Conservation (phyloP, 2,888 invertebrate species). For the Lottia gigantea region DNA sequence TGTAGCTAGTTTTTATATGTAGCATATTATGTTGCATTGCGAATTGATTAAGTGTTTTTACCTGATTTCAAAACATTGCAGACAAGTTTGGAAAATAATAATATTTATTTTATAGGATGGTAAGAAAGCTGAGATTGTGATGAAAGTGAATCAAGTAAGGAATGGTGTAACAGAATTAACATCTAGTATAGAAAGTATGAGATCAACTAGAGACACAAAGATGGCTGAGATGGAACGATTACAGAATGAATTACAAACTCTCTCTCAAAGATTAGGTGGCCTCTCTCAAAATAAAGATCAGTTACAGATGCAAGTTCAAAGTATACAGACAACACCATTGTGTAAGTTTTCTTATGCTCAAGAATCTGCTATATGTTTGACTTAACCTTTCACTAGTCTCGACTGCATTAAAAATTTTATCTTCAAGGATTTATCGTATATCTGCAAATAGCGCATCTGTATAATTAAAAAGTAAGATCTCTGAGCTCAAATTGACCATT, state of each 20-base stretch:
- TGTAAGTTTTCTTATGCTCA: slow-evolving; percentile 49
- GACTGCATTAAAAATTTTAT: no score
- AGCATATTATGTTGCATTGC: no score
- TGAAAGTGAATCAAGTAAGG: slow-evolving; percentile 83
- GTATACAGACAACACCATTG: slow-evolving; percentile 58
- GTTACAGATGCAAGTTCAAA: slow-evolving; percentile 60
- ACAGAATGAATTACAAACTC: slow-evolving; percentile 59
- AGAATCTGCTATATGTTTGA: no score
- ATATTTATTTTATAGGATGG: slow-evolving; percentile 71
- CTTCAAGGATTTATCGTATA: no score
- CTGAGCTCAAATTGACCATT: no score
- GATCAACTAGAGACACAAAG: slow-evolving; percentile 87
- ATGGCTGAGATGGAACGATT: slow-evolving; percentile 72
- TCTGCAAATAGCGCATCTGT: no score
- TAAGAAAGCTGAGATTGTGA: slow-evolving; percentile 82
- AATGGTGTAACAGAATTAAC: slow-evolving; percentile 89
- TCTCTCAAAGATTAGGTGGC: slow-evolving; percentile 51
- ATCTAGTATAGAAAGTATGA: slow-evolving; percentile 95
- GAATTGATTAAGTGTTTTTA: no score
- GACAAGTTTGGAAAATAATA: no score
- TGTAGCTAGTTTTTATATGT: no score
- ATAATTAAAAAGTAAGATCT: no score
- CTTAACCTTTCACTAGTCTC: no score
- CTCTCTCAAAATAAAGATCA: slow-evolving; percentile 64
- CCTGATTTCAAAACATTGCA: no score